Evolutionary conservation across 2,113 vertebrate species (phyloP).

Genomic region (Perca fluviatilis): DNA sequence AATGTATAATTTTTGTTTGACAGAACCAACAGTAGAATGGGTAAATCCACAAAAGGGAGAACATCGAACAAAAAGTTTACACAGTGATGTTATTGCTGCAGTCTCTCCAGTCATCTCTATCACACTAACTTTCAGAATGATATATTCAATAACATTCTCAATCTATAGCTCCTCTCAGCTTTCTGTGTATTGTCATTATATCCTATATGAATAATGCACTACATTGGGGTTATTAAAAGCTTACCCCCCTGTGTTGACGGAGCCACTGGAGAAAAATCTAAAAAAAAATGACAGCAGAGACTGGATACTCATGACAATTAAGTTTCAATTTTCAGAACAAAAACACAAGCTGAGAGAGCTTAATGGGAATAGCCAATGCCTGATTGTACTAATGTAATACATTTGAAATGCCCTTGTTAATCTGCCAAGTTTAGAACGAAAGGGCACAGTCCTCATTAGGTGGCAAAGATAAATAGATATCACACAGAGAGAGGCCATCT

Average conservation of each 20-base stretch:
- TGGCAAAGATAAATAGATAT: conserved; percentile 25
- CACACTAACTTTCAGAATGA: conserved; percentile 11
- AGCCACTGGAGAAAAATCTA: conserved; percentile 20
- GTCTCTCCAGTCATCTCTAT: neutral
- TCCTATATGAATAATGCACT: conserved; percentile 12
- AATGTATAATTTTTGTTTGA: no score
- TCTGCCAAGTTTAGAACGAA: conserved; percentile 20
- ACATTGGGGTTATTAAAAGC: conserved; percentile 28
- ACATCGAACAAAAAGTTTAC: neutral
- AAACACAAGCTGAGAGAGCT: conserved; percentile 1
- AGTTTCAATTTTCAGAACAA: conserved; percentile 44
- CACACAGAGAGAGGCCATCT: conserved; percentile 39
- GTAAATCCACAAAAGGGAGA: neutral
- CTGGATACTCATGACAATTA: conserved; percentile 24
- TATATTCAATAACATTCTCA: neutral
- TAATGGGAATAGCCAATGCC: neutral
- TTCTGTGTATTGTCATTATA: conserved; percentile 20
- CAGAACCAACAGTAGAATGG: neutral
- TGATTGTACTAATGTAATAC: conserved; percentile 43
- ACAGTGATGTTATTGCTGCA: neutral
- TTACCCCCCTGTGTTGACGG: conserved; percentile 26
- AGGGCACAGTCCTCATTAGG: conserved; percentile 3
- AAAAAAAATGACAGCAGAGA: conserved; percentile 30
- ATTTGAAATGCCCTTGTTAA: conserved; percentile 46
- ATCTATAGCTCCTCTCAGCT: neutral